These are phyloP conservation scores for Scaptodrosophila lebanonensis DNA, from an alignment of 1,140 invertebrate species.

Conservation along the genomic window DNA sequence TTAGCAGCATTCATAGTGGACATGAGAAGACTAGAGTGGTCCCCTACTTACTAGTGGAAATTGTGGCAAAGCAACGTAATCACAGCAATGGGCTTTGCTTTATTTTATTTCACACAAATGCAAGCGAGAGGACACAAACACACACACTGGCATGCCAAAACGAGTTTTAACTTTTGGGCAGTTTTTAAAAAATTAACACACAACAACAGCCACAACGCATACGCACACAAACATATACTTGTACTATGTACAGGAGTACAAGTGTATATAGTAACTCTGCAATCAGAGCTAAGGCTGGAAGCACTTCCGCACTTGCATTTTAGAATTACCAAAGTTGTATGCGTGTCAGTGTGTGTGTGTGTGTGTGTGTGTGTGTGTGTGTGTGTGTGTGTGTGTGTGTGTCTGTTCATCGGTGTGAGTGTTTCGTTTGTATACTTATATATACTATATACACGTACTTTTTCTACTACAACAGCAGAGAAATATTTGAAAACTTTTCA, in stretches of 20 bases:
- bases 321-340: slow-evolving; percentile 3
- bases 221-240: slow-evolving; percentile 23
- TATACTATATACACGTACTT: too few relatives aligned
- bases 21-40: too few relatives aligned
- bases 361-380: not conserved
- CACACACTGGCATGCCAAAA: not conserved
- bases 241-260: slow-evolving; percentile 1
- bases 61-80: slow-evolving; percentile 61
- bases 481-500: slow-evolving; percentile 74
- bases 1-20: too few relatives aligned
- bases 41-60: too few relatives aligned
- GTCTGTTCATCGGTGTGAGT: too few relatives aligned
- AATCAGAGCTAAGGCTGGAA: slow-evolving; percentile 55
- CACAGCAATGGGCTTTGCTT: slow-evolving; percentile 63
- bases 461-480: slow-evolving; percentile 38
- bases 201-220: slow-evolving; percentile 30
- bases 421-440: too few relatives aligned
- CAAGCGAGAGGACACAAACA: slow-evolving; percentile 10
- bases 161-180: slow-evolving; percentile 57
- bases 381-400: too few relatives aligned
- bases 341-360: too few relatives aligned
- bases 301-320: slow-evolving; percentile 55
- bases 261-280: slow-evolving; percentile 35
- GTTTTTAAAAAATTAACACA: slow-evolving; percentile 72
- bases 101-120: slow-evolving; percentile 73